Percentiles rank a stretch among this genome's conserved stretches.
These are phyloP conservation scores for Trypoxylon attenuatum DNA, from an alignment of 2,888 invertebrate species.

Conservation along the genomic window DNA sequence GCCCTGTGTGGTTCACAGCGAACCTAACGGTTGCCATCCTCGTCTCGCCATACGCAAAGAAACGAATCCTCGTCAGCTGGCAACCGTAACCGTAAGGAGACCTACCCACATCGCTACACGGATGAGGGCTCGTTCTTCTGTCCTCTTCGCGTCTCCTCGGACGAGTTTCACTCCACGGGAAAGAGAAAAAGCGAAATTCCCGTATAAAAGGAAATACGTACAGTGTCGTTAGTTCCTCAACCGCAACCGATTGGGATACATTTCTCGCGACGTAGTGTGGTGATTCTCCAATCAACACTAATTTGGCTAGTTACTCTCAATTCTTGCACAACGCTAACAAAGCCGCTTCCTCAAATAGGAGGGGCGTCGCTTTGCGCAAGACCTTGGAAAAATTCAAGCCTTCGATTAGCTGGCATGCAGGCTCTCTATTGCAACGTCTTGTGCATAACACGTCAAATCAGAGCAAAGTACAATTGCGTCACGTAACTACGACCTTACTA, in stretches of 20 bases:
- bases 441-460: constrained; percentile 36
- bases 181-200: background rate
- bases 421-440: constrained; percentile 37
- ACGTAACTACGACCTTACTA: constrained; percentile 11
- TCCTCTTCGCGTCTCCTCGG: no score
- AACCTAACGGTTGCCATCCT: no score
- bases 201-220: constrained; percentile 1
- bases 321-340: no score
- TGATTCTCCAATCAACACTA: constrained; percentile 21
- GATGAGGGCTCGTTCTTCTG: no score
- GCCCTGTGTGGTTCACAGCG: no score
- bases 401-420: constrained; percentile 47
- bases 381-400: constrained; percentile 17
- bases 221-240: constrained; percentile 53
- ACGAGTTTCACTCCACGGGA: no score
- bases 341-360: no score
- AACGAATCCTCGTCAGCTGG: no score
- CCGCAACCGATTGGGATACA: background rate
- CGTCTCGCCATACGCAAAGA: no score
- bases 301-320: no score
- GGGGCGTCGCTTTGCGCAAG: constrained; percentile 5
- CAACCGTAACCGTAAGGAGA: no score
- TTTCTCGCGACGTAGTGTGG: constrained; percentile 21
- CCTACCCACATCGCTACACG: no score
- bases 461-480: constrained; percentile 18